Percentiles rank a stretch among this genome's conserved stretches.
phyloP scores from a whole-genome alignment of 2,888 invertebrate genomes.

The Aproaerema taeniolella region DNA sequence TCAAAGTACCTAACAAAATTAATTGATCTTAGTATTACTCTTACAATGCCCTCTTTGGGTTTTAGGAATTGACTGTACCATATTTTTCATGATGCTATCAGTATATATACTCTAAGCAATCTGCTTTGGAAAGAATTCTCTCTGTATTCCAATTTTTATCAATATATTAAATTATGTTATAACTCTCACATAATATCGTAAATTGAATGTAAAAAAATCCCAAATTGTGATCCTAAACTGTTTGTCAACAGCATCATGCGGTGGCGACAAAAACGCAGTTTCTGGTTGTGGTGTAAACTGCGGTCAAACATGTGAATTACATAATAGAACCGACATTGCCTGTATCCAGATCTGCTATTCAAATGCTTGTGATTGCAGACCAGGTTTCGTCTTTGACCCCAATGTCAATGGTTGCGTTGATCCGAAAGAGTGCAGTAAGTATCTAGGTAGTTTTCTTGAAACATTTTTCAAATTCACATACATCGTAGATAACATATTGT shows the following conservation, averaged over 20 bases:
- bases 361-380: constrained; percentile 22
- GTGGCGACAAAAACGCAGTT: constrained; percentile 6
- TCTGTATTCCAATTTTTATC: too few relatives aligned
- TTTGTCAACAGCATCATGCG: constrained; percentile 4
- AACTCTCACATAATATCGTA: too few relatives aligned
- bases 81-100: too few relatives aligned
- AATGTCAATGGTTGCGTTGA: neutral
- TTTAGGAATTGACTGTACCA: too few relatives aligned
- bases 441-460: neutral
- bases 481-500: too few relatives aligned
- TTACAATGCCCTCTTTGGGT: too few relatives aligned
- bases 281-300: constrained; percentile 29
- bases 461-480: neutral
- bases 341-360: constrained; percentile 16
- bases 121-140: too few relatives aligned
- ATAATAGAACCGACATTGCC: constrained; percentile 1
- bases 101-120: too few relatives aligned
- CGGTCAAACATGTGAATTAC: constrained; percentile 20
- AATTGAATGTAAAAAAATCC: too few relatives aligned
- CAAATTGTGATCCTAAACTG: too few relatives aligned
- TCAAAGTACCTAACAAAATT: too few relatives aligned
- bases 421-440: constrained; percentile 2
- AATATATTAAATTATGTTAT: neutral
- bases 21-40: too few relatives aligned
- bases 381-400: constrained; percentile 13